Evolutionary conservation across 2,797 vertebrate species (phyloP), one percentile per base, ranked within the genome.

Genomic region (Odontamblyopus lacepedii): DNA sequence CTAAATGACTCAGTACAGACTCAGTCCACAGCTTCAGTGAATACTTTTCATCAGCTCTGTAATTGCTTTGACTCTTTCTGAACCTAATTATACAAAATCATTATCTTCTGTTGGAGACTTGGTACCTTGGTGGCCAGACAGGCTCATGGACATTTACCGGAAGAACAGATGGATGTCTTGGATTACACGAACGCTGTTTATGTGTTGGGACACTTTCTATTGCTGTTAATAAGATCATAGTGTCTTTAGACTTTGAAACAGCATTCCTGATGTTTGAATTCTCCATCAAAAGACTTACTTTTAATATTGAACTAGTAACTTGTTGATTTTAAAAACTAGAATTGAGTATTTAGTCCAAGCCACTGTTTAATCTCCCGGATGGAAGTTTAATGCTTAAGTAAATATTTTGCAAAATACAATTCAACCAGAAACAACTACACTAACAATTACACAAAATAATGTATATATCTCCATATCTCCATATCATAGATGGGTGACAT

Each of bases 61-160:
- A 88, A 89, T 90, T 83, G 78, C 81, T 87, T 87, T 85, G 84
- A 89, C 86, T 87, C 82, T 19, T 69, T 76, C 81, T 90, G 86
- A 89, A 90, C 86, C 79, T 84, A 77, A 87, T 85, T 84, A 82
- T 67, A 72, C 72, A 70, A 78, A 76, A 56, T 79, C 73, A 87
- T 85, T 74, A 83, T 85, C 73, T 79, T 74, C 60, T 53, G 71
- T 78, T 76, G 79, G 76, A 78, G 76, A 77, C 76, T 77, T 59
- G 15, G 0, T 61, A 72, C 60, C 63, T 50, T 41, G 13, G 63
- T 53, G 78, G 69, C 68, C 71, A 6, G 11, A 38, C 57, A 26
- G 61, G 76, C 70, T 60, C 56, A 8, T 5, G 53, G 27, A 63
- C 71, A 32, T 13, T 4, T 26, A 57, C 23, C 1, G 11, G 23